Evolutionary conservation across 2,113 vertebrate genomes (phyloP), one percentile per base, ranked within the genome.

Genomic region (Siphamia tubifer): DNA sequence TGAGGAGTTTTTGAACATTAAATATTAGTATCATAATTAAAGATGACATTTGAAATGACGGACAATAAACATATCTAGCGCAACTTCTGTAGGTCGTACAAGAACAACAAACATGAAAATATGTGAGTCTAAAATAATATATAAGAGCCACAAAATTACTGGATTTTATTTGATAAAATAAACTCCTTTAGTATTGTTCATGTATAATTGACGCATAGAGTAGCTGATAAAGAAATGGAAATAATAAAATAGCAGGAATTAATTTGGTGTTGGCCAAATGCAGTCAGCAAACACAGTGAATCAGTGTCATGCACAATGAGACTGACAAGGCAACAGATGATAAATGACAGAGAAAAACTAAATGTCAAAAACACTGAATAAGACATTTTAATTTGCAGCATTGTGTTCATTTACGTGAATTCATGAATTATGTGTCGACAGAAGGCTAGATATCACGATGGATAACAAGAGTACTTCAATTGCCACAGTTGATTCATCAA

Each of bases 261-360:
- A 58, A 40, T 64, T 28, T 2, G 58, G 21, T 35, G 21, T 24
- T 23, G 31, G 36, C 28, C 36, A 4, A n/a, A 44, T 30, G 25
- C 49, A 36, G 68, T 36, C 34, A 42, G 56, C 57, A 67, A 81
- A 43, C 36, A 57, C 39, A 69, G 23, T 51, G 64, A 57, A 63
- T 68, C 42, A 40, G 34, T 70, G 39, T 52, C 52, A 45, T 0
- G 27, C 47, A 30, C 38, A 34, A 43, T 44, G 16, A 65, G 56
- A 56, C 36, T 28, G 53, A 69, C 77, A 62, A 13, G 27, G 24
- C 13, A 47, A 58, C 20, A 21, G 27, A 57, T 24, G 15, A 5
- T 43, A 27, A 20, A 69, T 62, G 62, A 68, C 57, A 48, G 16
- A 44, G 42, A 35, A 25, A 25, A 38, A 39, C 20, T 57, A 53